These are phyloP conservation scores for Calameuta idolon DNA, from an alignment of 2,888 invertebrate species.

Conservation along the genomic window DNA sequence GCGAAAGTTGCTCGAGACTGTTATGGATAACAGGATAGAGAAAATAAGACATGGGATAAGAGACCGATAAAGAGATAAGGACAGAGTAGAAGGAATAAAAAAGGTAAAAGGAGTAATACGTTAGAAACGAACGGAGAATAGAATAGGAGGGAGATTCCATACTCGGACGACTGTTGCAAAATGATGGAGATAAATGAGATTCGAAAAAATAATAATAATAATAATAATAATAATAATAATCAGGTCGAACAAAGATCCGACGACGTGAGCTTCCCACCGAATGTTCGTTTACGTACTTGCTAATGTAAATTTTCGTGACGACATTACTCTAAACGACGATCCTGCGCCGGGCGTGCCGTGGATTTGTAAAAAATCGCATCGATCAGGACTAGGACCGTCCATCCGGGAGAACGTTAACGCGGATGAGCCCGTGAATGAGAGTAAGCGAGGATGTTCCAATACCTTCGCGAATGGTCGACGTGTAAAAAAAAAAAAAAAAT, in stretches of 20 bases:
- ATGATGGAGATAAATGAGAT: background rate
- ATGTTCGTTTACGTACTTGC: background rate
- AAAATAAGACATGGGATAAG: background rate
- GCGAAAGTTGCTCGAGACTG: background rate
- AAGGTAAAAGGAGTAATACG: background rate
- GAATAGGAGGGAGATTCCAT: background rate
- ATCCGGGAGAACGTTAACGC: background rate
- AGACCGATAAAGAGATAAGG: background rate
- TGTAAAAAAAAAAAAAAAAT: background rate
- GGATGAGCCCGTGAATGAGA: background rate
- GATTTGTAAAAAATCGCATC: background rate
- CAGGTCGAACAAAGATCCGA: background rate
- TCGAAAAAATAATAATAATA: background rate
- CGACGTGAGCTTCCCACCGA: slow-evolving; percentile 1
- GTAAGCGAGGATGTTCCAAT: background rate
- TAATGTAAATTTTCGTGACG: background rate
- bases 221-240: background rate
- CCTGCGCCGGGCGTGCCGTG: background rate
- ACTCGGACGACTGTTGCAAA: background rate
- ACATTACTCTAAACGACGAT: background rate
- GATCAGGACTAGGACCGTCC: background rate
- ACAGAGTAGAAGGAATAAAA: background rate
- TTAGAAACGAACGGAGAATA: background rate
- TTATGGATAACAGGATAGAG: background rate
- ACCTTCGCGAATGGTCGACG: background rate